Base-by-base conservation (phyloP, 2,888 invertebrate genomes). In the Cryptus armator region DNA sequence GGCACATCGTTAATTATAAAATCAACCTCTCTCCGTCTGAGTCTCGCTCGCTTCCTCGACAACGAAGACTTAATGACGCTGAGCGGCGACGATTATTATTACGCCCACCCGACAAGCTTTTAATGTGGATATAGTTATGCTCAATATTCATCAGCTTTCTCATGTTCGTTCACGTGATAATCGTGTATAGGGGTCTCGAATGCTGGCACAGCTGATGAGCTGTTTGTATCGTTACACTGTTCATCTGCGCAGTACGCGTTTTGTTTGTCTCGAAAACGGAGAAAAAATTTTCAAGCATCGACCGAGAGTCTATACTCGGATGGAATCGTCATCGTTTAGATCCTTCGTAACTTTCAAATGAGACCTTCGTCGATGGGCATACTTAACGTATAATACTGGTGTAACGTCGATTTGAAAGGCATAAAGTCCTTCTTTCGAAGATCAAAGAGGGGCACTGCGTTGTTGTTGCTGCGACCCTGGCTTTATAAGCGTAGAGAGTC, bases 391-490 rank as follows among this genome's bases (percentile, higher is more conserved):
- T 56, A 56, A 56, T 24, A 56, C 24, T 56, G 19, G 56, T 56
- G 1, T 56, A 12, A 53, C 37, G 16, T 44, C 24, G 68, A 77
- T 71, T 71, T 43, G 71, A 71, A 71, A 71, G 56, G 48, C 51
- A 32, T 16, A 53, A 48, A 48, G 46, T 71, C 53, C 53, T 16
- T 37, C 56, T n/a, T 37, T 24, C 44, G 24, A 29, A 71, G 19
- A 10, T 46, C 51, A 70, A 74, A 76, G 76, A 64, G 48, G 81
- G 76, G 81, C 62, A 77, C 81, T 44, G 81, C 70, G 74, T 29
- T 66, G 56, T 75, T 43, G 81, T 78, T 85, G 84, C 56, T 75
- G 67, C 84, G 84, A 81, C 78, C 78, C 84, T 85, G 81, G 81
- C 68, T 79, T 51, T 19, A 32, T 43, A 70, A 29, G 67, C 70